A percentile compares a stretch with the other conserved stretches of the same genome.
These are phyloP conservation scores for Papilio elwesi DNA, from an alignment of 2,888 invertebrate species.

Conservation along the genomic window DNA sequence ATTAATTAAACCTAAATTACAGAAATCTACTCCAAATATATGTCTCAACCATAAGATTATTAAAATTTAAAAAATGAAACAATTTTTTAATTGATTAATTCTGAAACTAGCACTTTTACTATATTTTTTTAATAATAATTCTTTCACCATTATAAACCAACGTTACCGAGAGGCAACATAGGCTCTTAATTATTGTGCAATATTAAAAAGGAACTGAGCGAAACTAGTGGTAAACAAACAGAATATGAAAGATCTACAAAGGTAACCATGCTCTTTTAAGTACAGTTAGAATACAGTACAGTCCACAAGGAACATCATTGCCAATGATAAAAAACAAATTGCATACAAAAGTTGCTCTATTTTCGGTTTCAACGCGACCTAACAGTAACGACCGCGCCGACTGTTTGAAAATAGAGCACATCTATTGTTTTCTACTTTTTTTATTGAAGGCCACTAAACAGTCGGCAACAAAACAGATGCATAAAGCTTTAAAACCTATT, in stretches of 20 bases:
- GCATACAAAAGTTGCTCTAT: constrained; percentile 55
- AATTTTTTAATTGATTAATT: too few species aligned
- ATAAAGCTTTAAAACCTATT: constrained; percentile 51
- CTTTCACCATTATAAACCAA: not conserved
- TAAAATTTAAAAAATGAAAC: too few species aligned
- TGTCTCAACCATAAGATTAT: too few species aligned
- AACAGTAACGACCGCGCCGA: constrained; percentile 33
- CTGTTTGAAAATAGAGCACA: constrained; percentile 71
- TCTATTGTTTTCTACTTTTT: constrained; percentile 57
- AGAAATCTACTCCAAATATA: too few species aligned
- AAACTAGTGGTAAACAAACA: not conserved
- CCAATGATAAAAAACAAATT: constrained; percentile 51
- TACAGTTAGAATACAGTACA: not conserved
- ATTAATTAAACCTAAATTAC: too few species aligned
- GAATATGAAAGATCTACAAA: not conserved
- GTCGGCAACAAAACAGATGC: constrained; percentile 44
- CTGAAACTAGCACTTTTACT: too few species aligned
- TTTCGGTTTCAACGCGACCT: constrained; percentile 47
- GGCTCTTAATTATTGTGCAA: not conserved
- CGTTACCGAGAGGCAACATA: not conserved
- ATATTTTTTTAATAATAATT: too few species aligned
- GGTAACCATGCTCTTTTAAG: not conserved
- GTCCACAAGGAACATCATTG: constrained; percentile 2
- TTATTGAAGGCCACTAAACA: constrained; percentile 10
- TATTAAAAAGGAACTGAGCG: not conserved